Percentiles rank a stretch among this genome's conserved stretches.
phyloP scores from a whole-genome alignment of 2,113 vertebrate species.

The Mugil cephalus region DNA sequence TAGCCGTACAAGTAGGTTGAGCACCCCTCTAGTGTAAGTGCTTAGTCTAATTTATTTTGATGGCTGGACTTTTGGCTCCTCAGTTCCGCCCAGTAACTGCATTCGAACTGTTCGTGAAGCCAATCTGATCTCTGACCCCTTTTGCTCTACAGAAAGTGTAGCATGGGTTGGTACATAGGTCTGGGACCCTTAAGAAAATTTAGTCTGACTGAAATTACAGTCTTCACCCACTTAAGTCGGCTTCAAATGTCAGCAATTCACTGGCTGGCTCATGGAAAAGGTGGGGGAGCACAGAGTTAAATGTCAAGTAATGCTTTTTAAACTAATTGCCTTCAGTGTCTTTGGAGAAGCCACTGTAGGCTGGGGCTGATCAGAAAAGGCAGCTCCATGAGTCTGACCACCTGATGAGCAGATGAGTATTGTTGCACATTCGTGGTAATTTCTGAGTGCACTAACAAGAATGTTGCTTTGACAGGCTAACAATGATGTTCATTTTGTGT shows the following conservation, averaged over 20 bases:
- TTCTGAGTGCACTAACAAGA: constrained; percentile 29
- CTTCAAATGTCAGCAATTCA: constrained; percentile 82
- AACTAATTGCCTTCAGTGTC: constrained; percentile 80
- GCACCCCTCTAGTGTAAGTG: constrained; percentile 23
- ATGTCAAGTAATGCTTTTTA: constrained; percentile 84
- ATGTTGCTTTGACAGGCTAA: constrained; percentile 10
- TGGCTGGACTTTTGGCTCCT: constrained; percentile 45
- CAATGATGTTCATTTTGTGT: constrained; percentile 4
- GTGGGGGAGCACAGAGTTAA: constrained; percentile 69
- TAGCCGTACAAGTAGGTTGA: constrained; percentile 20
- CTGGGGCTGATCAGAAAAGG: constrained; percentile 68
- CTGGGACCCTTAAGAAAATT: constrained; percentile 34
- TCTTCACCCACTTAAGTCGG: constrained; percentile 64
- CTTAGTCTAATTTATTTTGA: constrained; percentile 63
- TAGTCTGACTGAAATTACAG: constrained; percentile 71
- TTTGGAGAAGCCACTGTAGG: constrained; percentile 64
- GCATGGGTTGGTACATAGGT: constrained; percentile 35
- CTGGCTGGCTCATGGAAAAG: constrained; percentile 66
- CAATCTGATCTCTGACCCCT: constrained; percentile 54
- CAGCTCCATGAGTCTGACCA: constrained; percentile 62
- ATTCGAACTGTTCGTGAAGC: constrained; percentile 24
- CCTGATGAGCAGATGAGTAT: constrained; percentile 55
- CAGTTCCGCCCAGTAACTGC: constrained; percentile 57
- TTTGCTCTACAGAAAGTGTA: constrained; percentile 36
- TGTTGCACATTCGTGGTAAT: constrained; percentile 40